Base-by-base conservation (phyloP, 2,797 vertebrate species). In the Tenualosa thibaudeaui region DNA sequence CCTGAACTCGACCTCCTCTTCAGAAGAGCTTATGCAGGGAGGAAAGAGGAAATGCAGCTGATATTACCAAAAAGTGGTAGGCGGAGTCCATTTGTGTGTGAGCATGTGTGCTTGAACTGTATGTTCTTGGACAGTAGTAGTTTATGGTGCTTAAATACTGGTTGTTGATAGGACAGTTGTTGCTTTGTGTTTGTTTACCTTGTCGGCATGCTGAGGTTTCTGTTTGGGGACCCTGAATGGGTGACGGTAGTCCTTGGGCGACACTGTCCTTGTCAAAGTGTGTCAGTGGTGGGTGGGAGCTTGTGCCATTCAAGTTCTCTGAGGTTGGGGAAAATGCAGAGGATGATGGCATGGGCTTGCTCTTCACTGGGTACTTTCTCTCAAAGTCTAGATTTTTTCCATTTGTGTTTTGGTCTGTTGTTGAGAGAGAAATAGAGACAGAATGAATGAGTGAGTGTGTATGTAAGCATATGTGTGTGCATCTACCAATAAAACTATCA, bases 1-100 rank as follows among this genome's bases (percentile, higher is more conserved):
- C 85, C 89, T 0, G 95, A 95, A 88, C 90, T 93, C 82, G 91
- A 89, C 90, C 93, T 93, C 87, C 93, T 95, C 92, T 95, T 96
- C 84, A 93, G 94, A 83, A 89, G 68, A 88, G 93, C 91, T 86
- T 92, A 95, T 96, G 93, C 84, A 46, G 85, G 85, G 81, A 89
- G 82, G 92, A 51, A 88, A 54, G 85, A 88, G 82, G 65, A 85
- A 86, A 84, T 0, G 71, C 88, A 93, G 90, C 89, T 89, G 82
- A 89, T 86, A 86, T 92, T 89, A 83, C 4, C 84, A 62, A 65
- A 37, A 86, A 84, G 68, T 85, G 71, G 81, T 84, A 90, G 78
- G 58, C 15, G 68, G 8, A 24, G 46, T 22, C 12, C 83, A 68
- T 68, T n/a, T 40, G 37, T 83, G 54, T 65, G 5, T 81, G 78